These are phyloP conservation scores for Caenorhabditis uteleia DNA, from an alignment of 2,888 invertebrate species.

Conservation along the genomic window DNA sequence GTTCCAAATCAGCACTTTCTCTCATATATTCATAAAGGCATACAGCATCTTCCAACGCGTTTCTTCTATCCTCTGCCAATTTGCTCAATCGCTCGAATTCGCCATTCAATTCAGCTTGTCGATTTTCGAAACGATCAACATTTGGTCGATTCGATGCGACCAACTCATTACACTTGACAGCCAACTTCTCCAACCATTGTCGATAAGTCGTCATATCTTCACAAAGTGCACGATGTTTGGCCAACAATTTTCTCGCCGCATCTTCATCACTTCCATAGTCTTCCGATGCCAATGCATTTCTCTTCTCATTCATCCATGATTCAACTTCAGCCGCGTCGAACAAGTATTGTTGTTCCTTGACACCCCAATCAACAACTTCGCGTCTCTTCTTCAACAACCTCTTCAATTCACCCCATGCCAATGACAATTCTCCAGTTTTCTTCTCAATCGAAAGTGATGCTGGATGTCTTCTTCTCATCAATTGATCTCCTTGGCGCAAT, in stretches of 20 bases:
- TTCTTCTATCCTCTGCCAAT: conserved; percentile 46
- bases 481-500: conserved; percentile 79
- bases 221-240: conserved; percentile 84
- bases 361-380: conserved; percentile 77
- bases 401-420: conserved; percentile 71
- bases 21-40: conserved; percentile 88
- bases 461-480: conserved; percentile 82
- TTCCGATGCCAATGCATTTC: conserved; percentile 79
- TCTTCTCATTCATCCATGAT: conserved; percentile 88
- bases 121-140: conserved; percentile 44
- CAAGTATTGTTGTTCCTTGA: conserved; percentile 82
- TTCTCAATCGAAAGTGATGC: conserved; percentile 81
- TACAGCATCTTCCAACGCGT: conserved; percentile 84
- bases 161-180: conserved; percentile 47
- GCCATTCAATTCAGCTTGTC: conserved; percentile 57
- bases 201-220: conserved; percentile 64
- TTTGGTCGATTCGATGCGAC: conserved; percentile 45
- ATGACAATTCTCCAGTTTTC: conserved; percentile 76
- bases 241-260: conserved; percentile 87
- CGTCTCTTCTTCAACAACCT: conserved; percentile 47
- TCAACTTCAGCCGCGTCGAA: conserved; percentile 74
- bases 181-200: conserved; percentile 55
- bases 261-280: conserved; percentile 89
- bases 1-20: conserved; percentile 80
- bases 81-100: conserved; percentile 54